A percentile compares a stretch with the other conserved stretches of the same genome.
Conservation (phyloP, 2,113 vertebrate genomes). For the Ivindomyrus marchei region DNA sequence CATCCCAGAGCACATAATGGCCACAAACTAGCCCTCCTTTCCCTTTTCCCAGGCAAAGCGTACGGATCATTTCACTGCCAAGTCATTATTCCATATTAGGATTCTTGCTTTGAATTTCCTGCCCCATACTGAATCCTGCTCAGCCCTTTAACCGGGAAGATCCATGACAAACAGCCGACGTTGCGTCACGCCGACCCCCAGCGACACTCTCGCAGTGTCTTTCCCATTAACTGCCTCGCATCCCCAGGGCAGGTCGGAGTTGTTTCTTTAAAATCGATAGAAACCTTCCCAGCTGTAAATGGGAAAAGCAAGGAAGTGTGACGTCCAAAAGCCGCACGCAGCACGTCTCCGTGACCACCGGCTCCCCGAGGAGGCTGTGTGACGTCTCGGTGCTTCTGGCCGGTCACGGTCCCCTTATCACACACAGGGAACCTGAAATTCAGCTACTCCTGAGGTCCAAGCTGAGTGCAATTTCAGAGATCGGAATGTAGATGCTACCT, state of each 20-base stretch:
- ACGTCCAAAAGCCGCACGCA: not conserved
- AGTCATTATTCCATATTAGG: not conserved
- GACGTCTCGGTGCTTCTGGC: not conserved
- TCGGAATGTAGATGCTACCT: not conserved
- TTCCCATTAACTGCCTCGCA: not conserved
- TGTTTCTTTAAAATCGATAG: too few species aligned
- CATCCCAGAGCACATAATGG: not conserved
- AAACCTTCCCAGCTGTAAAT: not conserved
- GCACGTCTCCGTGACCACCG: not conserved
- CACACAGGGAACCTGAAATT: not conserved
- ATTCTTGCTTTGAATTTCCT: not conserved
- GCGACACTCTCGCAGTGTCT: not conserved
- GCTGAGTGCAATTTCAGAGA: not conserved
- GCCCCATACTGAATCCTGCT: not conserved
- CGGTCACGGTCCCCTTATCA: not conserved
- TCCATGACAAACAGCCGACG: not conserved
- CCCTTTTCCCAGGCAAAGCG: not conserved
- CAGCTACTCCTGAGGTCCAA: not conserved
- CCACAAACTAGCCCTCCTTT: not conserved
- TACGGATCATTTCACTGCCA: not conserved
- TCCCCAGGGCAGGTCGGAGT: not conserved
- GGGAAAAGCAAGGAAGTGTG: not conserved
- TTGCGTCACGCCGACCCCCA: not conserved
- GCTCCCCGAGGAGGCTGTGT: not conserved
- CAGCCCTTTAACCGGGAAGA: not conserved